These are phyloP conservation scores for Megaceryle torquata DNA, from an alignment of 2,113 vertebrate species.

Conservation along the genomic window DNA sequence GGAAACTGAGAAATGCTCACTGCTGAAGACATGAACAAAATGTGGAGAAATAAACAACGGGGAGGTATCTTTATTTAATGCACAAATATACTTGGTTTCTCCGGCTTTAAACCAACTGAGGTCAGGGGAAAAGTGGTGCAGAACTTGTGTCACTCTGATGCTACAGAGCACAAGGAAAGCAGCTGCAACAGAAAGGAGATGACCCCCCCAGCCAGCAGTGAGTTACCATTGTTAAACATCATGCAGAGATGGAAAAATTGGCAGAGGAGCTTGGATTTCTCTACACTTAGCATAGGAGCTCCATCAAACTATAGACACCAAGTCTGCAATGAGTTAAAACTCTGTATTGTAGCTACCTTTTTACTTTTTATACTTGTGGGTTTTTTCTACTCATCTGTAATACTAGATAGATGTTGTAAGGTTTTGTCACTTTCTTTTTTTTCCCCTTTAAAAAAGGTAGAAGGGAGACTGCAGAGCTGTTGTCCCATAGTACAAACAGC, in stretches of 20 bases:
- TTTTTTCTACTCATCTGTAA: background rate
- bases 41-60: background rate
- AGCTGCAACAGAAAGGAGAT: background rate
- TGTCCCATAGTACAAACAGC: constrained; percentile 12
- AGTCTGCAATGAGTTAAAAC: background rate
- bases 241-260: background rate
- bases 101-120: background rate
- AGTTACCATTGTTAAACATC: background rate
- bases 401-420: background rate
- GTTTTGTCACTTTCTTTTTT: background rate
- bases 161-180: background rate
- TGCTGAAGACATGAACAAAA: background rate
- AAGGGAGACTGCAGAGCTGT: background rate
- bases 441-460: background rate
- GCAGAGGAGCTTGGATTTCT: background rate
- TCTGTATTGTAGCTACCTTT: background rate
- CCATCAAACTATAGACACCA: background rate
- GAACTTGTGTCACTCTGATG: background rate
- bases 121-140: background rate
- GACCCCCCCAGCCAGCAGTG: background rate
- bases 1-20: background rate
- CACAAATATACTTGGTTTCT: background rate
- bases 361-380: background rate
- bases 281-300: background rate
- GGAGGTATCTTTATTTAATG: background rate